Evolutionary conservation across 92 coral and sea anemone species (phyloP), one percentile per base, ranked within the genome.

Genomic region (Virgularia gustaviana): DNA sequence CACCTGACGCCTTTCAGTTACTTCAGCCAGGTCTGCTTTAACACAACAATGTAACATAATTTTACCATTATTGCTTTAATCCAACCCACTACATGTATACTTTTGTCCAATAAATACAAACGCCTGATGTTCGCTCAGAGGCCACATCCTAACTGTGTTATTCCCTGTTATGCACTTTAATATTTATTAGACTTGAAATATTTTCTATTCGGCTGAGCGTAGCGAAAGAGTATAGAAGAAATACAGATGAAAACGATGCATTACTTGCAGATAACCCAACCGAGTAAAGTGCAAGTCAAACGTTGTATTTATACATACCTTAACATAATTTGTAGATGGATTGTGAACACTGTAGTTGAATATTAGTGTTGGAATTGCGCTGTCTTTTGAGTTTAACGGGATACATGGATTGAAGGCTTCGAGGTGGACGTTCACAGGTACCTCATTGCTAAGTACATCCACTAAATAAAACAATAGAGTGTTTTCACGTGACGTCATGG

Each of bases 401-500:
- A 90, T 76, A 13, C 90, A 87, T 4, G 96, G 96, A 55, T 89
- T 90, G 85, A 90, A 87, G 12, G 92, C 92, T 58, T 90, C 96
- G 32, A 90, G 85, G 45, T 85, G 88, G 24, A 87, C 84, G 23
- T 72, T 57, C 12, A 87, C 88, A 15, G 96, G 96, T 20, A 87
- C 86, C 55, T 90, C 96, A n/a, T 63, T 64, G 77, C 89, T 90
- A 24, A 72, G 61, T 30, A 74, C 77, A 43, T 84, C 89, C 34
- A 90, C 96, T 90, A 52, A 22, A 63, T 61, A 13, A 8, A 68
- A 44, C 23, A 22, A 43, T n/a, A 58, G 27, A 2, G 37, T 28
- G 13, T 10, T 39, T 36, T 31, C 11, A 33, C 15, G 24, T 31
- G 29, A 35, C 28, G 6, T 6, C 71, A 36, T n/a, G n/a, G n/a